Conservation (phyloP, 2,888 invertebrate species). For the Piscicola geometra region DNA sequence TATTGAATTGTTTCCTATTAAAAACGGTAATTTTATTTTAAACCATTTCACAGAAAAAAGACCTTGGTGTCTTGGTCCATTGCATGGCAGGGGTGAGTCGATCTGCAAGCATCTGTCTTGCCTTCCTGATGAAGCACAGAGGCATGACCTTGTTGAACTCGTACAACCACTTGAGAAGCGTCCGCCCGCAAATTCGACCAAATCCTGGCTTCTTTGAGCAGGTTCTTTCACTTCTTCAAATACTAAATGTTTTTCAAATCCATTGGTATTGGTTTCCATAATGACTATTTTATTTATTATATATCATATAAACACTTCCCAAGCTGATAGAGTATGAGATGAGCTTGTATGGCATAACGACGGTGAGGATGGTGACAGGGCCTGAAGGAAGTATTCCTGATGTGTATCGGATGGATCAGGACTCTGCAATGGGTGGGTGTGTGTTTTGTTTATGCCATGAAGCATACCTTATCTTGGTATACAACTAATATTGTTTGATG, state of each 20-base stretch:
- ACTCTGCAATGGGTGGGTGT: conserved; percentile 22
- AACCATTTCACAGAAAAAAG: conserved; percentile 57
- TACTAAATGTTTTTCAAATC: too few species aligned
- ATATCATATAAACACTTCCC: background rate
- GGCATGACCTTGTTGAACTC: conserved; percentile 73
- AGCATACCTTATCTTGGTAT: too few species aligned
- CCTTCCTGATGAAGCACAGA: conserved; percentile 79
- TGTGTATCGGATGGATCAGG: conserved; percentile 50
- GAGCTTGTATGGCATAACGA: conserved; percentile 61
- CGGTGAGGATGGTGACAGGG: conserved; percentile 72
- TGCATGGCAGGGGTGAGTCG: conserved; percentile 86
- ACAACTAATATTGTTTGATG: too few species aligned
- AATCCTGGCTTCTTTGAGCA: conserved; percentile 76
- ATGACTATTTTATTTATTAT: too few species aligned
- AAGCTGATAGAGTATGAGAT: conserved; percentile 78
- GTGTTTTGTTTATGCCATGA: too few species aligned
- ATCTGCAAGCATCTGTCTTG: conserved; percentile 77
- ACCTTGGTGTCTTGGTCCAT: conserved; percentile 74
- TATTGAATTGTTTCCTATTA: too few species aligned
- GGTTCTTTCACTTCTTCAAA: too few species aligned
- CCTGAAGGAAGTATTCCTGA: conserved; percentile 52
- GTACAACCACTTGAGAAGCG: conserved; percentile 69
- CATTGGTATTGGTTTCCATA: too few species aligned
- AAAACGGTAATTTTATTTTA: too few species aligned
- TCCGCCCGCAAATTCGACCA: conserved; percentile 76